These are phyloP conservation scores for Lithophane leautieri DNA, from an alignment of 2,888 invertebrate species.

Conservation along the genomic window DNA sequence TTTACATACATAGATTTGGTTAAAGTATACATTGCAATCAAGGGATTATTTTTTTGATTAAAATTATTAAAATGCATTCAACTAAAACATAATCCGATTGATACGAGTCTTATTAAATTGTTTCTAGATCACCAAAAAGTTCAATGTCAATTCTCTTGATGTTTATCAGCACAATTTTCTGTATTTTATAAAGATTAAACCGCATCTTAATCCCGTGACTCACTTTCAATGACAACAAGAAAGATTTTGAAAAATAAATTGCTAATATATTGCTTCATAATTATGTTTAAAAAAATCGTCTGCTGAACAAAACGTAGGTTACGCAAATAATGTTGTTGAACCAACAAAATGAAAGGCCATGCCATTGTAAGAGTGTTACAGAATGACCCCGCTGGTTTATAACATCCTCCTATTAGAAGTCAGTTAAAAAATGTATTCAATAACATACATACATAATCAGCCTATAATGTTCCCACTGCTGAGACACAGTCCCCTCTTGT, in stretches of 20 bases:
- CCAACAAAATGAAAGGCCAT: background rate
- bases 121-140: background rate
- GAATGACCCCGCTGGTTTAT: background rate
- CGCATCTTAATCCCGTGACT: background rate
- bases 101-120: background rate
- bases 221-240: background rate
- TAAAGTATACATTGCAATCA: too few species aligned
- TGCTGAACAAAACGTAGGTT: background rate
- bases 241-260: background rate
- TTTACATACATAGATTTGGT: too few species aligned
- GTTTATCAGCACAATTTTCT: background rate
- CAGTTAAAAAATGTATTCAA: background rate
- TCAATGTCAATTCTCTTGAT: constrained; percentile 16
- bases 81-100: constrained; percentile 13
- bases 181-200: background rate
- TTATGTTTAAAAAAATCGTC: background rate
- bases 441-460: background rate
- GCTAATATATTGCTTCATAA: background rate
- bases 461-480: too few species aligned
- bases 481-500: too few species aligned
- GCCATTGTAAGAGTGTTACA: background rate
- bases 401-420: too few species aligned
- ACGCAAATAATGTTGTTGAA: background rate
- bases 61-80: background rate
- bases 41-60: too few species aligned